Conservation (phyloP, 1,140 invertebrate species). For the Ephestia elutella region DNA sequence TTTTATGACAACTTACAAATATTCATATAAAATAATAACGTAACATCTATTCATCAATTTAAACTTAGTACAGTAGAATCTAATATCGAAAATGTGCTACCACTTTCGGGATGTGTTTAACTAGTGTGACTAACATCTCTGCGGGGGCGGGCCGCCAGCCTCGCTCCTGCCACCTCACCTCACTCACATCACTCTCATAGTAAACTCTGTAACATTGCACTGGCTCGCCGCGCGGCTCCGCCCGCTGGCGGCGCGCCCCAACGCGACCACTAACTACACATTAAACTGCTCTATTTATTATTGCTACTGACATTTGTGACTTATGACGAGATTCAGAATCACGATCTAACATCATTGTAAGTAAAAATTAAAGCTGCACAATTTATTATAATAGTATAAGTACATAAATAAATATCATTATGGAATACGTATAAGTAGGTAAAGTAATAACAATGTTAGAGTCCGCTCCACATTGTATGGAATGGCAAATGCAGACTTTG, state of each 20-base stretch:
- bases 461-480: constrained; percentile 37
- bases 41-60: constrained; percentile 70
- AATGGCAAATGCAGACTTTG: constrained; percentile 59
- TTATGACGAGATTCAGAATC: constrained; percentile 74
- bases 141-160: constrained; percentile 25
- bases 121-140: constrained; percentile 64
- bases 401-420: constrained; percentile 72
- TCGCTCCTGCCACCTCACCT: constrained; percentile 12
- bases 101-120: constrained; percentile 66
- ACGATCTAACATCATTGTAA: constrained; percentile 72
- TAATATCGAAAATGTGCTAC: constrained; percentile 66
- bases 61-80: constrained; percentile 66
- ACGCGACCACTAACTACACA: constrained; percentile 36
- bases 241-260: constrained; percentile 34
- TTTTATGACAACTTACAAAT: constrained; percentile 74
- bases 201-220: constrained; percentile 47
- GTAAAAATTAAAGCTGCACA: constrained; percentile 73
- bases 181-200: constrained; percentile 17
- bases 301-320: constrained; percentile 72
- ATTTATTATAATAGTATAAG: constrained; percentile 54
- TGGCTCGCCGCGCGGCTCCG: constrained; percentile 21
- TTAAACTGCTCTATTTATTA: constrained; percentile 60
- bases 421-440: constrained; percentile 56
- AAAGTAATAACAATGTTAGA: constrained; percentile 58
- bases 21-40: constrained; percentile 74